Conservation (phyloP, 2,113 vertebrate species). For the Crotalus tigris region DNA sequence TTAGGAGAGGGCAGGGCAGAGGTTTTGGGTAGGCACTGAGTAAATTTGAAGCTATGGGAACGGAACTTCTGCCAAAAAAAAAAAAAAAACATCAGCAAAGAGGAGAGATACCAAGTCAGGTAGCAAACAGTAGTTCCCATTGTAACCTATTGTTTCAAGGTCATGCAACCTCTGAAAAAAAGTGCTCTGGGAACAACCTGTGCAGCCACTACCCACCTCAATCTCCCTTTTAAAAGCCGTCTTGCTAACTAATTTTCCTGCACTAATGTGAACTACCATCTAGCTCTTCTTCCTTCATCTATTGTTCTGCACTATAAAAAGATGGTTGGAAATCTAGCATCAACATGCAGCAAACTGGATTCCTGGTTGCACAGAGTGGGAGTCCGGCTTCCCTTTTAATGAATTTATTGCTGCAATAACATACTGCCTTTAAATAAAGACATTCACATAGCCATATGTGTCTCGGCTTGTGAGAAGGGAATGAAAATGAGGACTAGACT, state of each 20-base stretch:
- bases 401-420: background rate
- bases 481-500: background rate
- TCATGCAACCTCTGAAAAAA: background rate
- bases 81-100: background rate
- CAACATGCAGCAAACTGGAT: background rate
- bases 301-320: background rate
- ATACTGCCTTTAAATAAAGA: background rate
- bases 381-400: background rate
- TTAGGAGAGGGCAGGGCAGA: background rate
- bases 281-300: background rate
- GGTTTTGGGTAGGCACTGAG: background rate
- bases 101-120: background rate
- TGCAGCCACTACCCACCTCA: background rate
- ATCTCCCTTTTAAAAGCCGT: background rate
- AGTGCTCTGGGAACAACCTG: background rate
- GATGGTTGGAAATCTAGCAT: background rate
- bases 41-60: background rate
- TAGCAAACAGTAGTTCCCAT: background rate
- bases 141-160: background rate
- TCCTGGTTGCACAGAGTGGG: background rate
- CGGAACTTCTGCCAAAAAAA: background rate
- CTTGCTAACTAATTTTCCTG: background rate
- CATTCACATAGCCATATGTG: background rate
- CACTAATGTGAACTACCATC: background rate
- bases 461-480: background rate